Evolutionary conservation across 1,140 invertebrate species (phyloP), one percentile per base, ranked within the genome.

Genomic region (Leptinotarsa texana): DNA sequence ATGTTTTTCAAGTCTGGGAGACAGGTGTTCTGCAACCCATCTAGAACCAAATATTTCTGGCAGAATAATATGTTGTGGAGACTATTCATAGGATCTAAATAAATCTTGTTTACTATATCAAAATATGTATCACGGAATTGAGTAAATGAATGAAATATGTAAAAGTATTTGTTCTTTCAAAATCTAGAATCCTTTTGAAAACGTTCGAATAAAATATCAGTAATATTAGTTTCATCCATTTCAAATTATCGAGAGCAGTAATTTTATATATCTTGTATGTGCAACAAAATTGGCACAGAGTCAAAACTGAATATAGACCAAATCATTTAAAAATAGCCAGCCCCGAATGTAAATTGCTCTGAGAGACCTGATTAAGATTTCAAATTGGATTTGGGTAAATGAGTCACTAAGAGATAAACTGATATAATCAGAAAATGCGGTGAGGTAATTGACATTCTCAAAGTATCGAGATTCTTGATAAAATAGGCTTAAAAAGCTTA

Each of bases 231-330:
- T 42, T 33, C 17, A 65, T 65, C 1, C 63, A 17, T 65, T 57
- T 18, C 13, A 57, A 57, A 65, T 65, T 24, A 65, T 65, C 63
- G 21, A 21, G 17, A 22, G 4, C 15, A 15, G 21, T 15, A 22
- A 65, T 65, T 65, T 65, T 65, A 65, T 65, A 65, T n/a, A 65
- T 24, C 27, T 15, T 24, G 15, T 47, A 22, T 72, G 70, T 63
- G 42, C 17, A 63, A 27, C 27, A 33, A 72, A 72, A 62, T 48
- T 72, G 70, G 70, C 70, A 63, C 15, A n/a, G 17, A 18, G 49
- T 63, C 70, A 72, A 72, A 62, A 21, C 70, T 72, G 17, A 63
- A 72, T 72, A 63, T 72, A 72, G 70, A 63, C 18, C 49, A 72
- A 51, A 72, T 72, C 24, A 27, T 63, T 63, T 72, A 62, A 72